These are phyloP conservation scores for Clepsis dumicolana DNA, from an alignment of 2,888 invertebrate genomes.

Conservation along the genomic window DNA sequence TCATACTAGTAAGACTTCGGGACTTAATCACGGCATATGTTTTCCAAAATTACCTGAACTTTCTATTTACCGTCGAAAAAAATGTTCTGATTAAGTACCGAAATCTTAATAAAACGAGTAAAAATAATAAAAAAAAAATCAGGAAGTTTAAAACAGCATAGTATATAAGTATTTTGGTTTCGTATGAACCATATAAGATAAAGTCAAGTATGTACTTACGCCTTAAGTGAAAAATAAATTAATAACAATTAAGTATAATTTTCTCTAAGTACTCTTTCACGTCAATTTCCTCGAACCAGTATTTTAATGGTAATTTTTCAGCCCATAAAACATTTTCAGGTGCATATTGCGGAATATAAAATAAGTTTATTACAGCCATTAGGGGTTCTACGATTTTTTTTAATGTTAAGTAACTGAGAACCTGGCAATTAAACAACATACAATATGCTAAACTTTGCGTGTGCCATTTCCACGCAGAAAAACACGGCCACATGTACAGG, in stretches of 20 bases:
- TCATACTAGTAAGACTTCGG: too few species aligned
- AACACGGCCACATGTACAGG: slow-evolving; percentile 46
- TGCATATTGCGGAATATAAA: slow-evolving; percentile 28
- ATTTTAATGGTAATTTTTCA: slow-evolving; percentile 37
- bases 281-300: slow-evolving; percentile 13
- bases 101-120: too few species aligned
- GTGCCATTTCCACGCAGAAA: slow-evolving; percentile 48
- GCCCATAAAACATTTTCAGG: slow-evolving; percentile 30
- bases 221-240: neutral
- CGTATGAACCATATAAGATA: neutral
- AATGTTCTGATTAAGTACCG: too few species aligned
- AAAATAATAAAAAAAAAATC: too few species aligned
- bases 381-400: slow-evolving; percentile 14
- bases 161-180: too few species aligned
- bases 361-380: slow-evolving; percentile 39
- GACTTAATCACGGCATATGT: too few species aligned
- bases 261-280: slow-evolving; percentile 6
- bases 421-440: slow-evolving; percentile 50
- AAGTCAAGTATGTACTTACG: neutral
- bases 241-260: slow-evolving; percentile 6
- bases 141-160: too few species aligned
- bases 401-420: slow-evolving; percentile 48
- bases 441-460: slow-evolving; percentile 55
- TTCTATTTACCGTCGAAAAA: too few species aligned
- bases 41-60: too few species aligned